Evolutionary conservation across 2,797 vertebrate species (phyloP), one percentile per base, ranked within the genome.

Genomic region (Etheostoma nigrum): DNA sequence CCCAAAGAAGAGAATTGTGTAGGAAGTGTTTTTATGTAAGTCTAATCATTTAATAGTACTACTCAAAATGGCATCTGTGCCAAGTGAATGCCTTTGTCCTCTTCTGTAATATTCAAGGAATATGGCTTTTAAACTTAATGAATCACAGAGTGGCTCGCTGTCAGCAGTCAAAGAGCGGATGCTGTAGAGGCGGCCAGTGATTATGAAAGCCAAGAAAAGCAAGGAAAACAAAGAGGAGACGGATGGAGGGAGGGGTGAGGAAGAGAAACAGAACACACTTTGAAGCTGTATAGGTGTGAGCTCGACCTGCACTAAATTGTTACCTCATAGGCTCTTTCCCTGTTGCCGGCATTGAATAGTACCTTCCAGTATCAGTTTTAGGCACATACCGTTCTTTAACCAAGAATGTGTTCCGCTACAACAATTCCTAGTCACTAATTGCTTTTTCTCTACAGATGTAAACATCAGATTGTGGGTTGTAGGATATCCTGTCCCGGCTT

Each of bases 401-500:
- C 12, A 27, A 27, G 14, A 58, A 42, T 71, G 44, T 42, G 27
- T 10, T 40, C 10, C 10, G 36, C 12, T 44, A 5, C 42, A 48
- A 40, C 9, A 48, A 42, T 23, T 25, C 6, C 1, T 11, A 4
- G 13, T 68, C 14, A 18, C 11, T 16, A 45, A 11, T n/a, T 40
- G 53, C 33, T n/a, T 30, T 3, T 62, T 62, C 70, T 18, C 2
- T 30, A 45, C 16, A 42, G 58, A 52, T 55, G 70, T 67, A 76
- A 85, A 81, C 82, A 81, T 40, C 14, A 23, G 49, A 76, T 79
- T 8, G 4, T 72, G 73, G 45, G 27, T 4, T 65, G 60, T 5
- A 69, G 76, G 73, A 87, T 57, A 67, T 86, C 85, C 84, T 74
- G 70, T 55, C 49, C 4, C n/a, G 0, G 12, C 47, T 45, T 64